Evolutionary conservation across 2,797 vertebrate genomes (phyloP).

Genomic region (Zenarchopterus dispar): DNA sequence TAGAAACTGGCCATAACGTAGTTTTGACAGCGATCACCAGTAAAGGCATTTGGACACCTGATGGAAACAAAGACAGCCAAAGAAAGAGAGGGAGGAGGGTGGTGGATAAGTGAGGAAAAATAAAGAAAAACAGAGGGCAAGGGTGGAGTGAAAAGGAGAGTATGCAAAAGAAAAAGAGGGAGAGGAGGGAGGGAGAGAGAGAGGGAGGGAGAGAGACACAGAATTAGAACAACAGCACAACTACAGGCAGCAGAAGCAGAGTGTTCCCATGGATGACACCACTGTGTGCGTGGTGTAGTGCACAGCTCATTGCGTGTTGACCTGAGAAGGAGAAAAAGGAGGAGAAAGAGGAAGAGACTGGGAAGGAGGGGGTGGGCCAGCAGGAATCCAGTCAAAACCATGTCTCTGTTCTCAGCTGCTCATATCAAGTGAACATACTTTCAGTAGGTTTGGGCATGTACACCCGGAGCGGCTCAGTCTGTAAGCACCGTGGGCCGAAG

Average conservation of each 20-base stretch:
- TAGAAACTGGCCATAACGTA: slow-evolving; percentile 99
- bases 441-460: slow-evolving; percentile 95
- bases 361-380: slow-evolving; percentile 50
- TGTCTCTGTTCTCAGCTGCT: slow-evolving; percentile 80
- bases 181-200: slow-evolving; percentile 13
- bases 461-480: slow-evolving; percentile 95
- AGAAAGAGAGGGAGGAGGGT: slow-evolving; percentile 89
- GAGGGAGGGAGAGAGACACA: slow-evolving; percentile 87
- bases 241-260: slow-evolving; percentile 81
- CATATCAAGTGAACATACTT: slow-evolving; percentile 94
- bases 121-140: slow-evolving; percentile 74
- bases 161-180: slow-evolving; percentile 33
- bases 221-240: slow-evolving; percentile 85
- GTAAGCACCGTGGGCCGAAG: slow-evolving; percentile 96
- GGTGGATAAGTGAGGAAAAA: slow-evolving; percentile 84
- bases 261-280: slow-evolving; percentile 77
- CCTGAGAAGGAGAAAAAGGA: slow-evolving; percentile 73
- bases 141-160: slow-evolving; percentile 54
- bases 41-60: slow-evolving; percentile 99
- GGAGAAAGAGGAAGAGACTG: slow-evolving; percentile 57
- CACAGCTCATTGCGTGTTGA: slow-evolving; percentile 73
- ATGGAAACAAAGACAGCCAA: slow-evolving; percentile 89
- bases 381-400: slow-evolving; percentile 76
- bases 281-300: slow-evolving; percentile 62
- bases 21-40: slow-evolving; percentile 99